Evolutionary conservation across 2,113 vertebrate genomes (phyloP), one percentile per base, ranked within the genome.

Genomic region (Urocitellus parryii): DNA sequence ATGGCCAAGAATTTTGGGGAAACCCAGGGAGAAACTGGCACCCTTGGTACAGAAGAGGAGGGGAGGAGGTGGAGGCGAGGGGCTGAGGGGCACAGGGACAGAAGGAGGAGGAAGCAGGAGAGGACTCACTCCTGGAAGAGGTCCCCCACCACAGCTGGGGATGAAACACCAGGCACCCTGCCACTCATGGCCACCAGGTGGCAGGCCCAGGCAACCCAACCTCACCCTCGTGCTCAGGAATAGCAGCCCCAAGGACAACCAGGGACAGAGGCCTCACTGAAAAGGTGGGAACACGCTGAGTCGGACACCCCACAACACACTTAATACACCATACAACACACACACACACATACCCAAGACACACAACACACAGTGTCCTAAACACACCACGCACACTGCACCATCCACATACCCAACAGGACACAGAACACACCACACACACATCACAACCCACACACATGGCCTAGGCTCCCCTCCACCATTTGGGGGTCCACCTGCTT

Each of bases 131-230:
- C 74, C 11, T 34, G 37, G 32, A 48, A 51, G 56, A 53, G 14
- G 4, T 2, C 27, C 20, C 48, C 67, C 32, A 17, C 83, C 42
- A 39, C 39, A 22, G 42, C 39, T 10, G 17, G 9, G 39, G 16
- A 37, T 5, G 39, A 90, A 34, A 22, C 0, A 2, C 39, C 0
- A 0, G n/a, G 9, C 73, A 16, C 58, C 48, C 78, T 83, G 42
- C 92, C 61, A 20, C 1, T 12, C n/a, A 25, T 4, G 0, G 94
- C 97, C 97, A 97, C 94, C 96, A 97, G 96, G 73, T 77, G 97
- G 97, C 97, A 2, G 80, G 4, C 87, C 37, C 67, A 72, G 51
- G 97, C 88, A 61, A 1, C 13, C 51, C 1, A 48, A 74, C 53
- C 80, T 1, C 27, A 53, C 27, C n/a, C 1, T 0, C 0, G 8